Conservation (phyloP, 2,113 vertebrate genomes). For the Piliocolobus tephrosceles region DNA sequence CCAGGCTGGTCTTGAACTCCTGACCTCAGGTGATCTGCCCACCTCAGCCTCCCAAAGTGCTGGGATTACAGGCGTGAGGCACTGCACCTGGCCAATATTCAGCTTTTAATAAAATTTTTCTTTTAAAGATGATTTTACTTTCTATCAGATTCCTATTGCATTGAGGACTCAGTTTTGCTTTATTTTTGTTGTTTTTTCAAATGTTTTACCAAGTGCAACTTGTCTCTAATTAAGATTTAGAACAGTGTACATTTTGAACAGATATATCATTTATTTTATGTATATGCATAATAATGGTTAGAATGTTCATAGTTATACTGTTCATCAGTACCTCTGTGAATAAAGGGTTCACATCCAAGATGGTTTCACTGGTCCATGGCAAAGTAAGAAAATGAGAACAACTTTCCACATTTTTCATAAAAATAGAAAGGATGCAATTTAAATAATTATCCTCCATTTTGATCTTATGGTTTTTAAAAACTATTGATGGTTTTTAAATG, state of each 20-base stretch:
- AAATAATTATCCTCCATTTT: not conserved
- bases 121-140: conserved; percentile 16
- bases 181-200: conserved; percentile 1
- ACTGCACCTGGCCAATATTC: not conserved
- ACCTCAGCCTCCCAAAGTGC: no score
- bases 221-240: not conserved
- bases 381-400: conserved; percentile 14
- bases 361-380: not conserved
- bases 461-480: not conserved
- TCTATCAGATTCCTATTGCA: not conserved
- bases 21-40: no score
- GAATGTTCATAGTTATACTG: not conserved
- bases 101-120: not conserved
- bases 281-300: not conserved
- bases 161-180: conserved; percentile 7
- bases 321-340: not conserved
- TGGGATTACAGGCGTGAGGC: no score
- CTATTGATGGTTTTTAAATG: not conserved
- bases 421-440: not conserved
- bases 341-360: not conserved
- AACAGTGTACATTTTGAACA: not conserved
- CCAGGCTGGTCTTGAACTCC: no score
- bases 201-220: not conserved
- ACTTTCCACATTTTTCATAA: not conserved
- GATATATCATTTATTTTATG: not conserved